These are phyloP conservation scores for Lithophane socia DNA, from an alignment of 2,888 invertebrate species.

Conservation along the genomic window DNA sequence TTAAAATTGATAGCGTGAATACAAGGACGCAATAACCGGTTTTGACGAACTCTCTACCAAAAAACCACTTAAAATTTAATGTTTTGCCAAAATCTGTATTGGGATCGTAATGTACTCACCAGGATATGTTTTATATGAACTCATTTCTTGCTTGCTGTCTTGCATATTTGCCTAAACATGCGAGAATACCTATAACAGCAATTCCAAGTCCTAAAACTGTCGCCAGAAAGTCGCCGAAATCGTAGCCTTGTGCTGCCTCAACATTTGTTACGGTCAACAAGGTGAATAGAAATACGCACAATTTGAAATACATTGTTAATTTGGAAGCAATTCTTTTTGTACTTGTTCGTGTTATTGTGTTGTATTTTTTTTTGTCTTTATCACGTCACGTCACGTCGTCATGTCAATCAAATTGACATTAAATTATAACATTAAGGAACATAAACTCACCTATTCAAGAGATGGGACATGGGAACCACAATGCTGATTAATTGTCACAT, in stretches of 20 bases:
- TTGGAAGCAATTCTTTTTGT: slow-evolving; percentile 25
- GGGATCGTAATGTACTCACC: slow-evolving; percentile 33
- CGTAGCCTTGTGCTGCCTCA: slow-evolving; percentile 90
- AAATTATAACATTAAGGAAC: too few species aligned
- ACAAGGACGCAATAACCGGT: slow-evolving; percentile 57
- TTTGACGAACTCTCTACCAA: slow-evolving; percentile 25
- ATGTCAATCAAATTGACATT: slow-evolving; percentile 24
- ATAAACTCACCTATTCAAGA: neutral
- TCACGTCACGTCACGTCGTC: slow-evolving; percentile 44
- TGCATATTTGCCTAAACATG: slow-evolving; percentile 93
- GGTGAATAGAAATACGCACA: slow-evolving; percentile 80
- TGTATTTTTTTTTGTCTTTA: slow-evolving; percentile 38
- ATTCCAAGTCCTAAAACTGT: slow-evolving; percentile 91
- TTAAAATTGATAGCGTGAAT: slow-evolving; percentile 32
- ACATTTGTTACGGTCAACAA: slow-evolving; percentile 82
- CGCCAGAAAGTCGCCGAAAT: slow-evolving; percentile 93
- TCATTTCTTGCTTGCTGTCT: slow-evolving; percentile 90
- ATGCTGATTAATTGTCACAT: slow-evolving; percentile 3
- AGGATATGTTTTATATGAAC: slow-evolving; percentile 78
- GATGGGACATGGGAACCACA: neutral
- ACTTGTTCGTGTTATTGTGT: slow-evolving; percentile 34
- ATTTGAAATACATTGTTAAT: slow-evolving; percentile 81
- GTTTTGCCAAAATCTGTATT: neutral
- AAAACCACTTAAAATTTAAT: neutral
- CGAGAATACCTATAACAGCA: slow-evolving; percentile 91